A percentile compares a stretch with the other conserved stretches of the same genome.
Evolutionary conservation across 2,888 invertebrate species (phyloP).

Genomic region (Masnerella sp.): DNA sequence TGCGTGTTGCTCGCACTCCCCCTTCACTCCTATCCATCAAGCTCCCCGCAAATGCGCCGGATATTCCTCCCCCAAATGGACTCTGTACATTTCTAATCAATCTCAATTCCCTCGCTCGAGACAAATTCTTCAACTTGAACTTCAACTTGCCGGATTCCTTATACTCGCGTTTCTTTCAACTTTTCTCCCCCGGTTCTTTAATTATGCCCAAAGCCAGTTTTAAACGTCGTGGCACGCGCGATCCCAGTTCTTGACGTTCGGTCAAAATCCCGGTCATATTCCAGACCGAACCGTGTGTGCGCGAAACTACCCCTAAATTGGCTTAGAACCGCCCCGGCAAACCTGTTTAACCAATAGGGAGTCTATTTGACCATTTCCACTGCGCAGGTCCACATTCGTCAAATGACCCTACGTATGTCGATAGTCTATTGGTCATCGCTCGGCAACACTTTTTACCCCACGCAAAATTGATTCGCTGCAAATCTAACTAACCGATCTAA

Average conservation of each 20-base stretch:
- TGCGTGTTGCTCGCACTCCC: slow-evolving; percentile 43
- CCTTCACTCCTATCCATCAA: slow-evolving; percentile 48
- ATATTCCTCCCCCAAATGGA: slow-evolving; percentile 36
- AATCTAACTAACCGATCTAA: no score
- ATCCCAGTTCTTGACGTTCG: slow-evolving; percentile 64
- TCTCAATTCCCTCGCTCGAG: slow-evolving; percentile 18
- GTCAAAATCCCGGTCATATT: slow-evolving; percentile 64
- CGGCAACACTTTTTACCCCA: neutral
- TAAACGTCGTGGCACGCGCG: slow-evolving; percentile 58
- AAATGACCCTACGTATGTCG: slow-evolving; percentile 54
- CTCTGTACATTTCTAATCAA: slow-evolving; percentile 35
- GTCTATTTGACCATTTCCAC: slow-evolving; percentile 68
- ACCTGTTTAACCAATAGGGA: slow-evolving; percentile 72
- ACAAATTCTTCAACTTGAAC: no score
- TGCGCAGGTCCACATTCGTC: slow-evolving; percentile 72
- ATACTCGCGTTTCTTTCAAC: neutral
- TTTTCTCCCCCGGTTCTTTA: neutral
- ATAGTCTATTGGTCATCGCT: slow-evolving; percentile 45
- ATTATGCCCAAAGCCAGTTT: neutral
- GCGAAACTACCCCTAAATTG: slow-evolving; percentile 74
- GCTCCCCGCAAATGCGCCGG: slow-evolving; percentile 28
- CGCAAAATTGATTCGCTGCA: no score
- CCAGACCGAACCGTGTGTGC: slow-evolving; percentile 64
- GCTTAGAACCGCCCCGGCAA: slow-evolving; percentile 76
- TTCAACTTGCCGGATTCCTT: slow-evolving; percentile 1